Conservation (phyloP, 2,113 vertebrate genomes). For the Oryzias curvinotus region DNA sequence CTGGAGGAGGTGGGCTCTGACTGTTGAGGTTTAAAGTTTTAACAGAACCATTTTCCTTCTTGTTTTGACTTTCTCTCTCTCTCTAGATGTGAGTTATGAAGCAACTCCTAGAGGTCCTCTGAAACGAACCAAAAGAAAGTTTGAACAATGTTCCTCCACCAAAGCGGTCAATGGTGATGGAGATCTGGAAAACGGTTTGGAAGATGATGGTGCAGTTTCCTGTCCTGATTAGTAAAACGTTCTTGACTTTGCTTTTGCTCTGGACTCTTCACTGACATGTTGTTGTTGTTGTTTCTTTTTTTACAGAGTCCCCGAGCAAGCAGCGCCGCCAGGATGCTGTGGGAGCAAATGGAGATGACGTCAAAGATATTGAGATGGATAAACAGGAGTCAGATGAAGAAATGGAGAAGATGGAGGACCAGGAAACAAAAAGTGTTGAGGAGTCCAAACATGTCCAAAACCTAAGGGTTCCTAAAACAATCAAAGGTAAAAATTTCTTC, state of each 20-base stretch:
- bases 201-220: constrained; percentile 38
- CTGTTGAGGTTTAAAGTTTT: too few relatives aligned
- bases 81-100: constrained; percentile 22
- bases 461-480: neutral
- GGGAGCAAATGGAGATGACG: neutral
- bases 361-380: constrained; percentile 48
- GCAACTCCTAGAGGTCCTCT: constrained; percentile 47
- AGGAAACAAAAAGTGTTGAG: constrained; percentile 22
- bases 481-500: constrained; percentile 8
- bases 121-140: constrained; percentile 34
- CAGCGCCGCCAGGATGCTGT: constrained; percentile 22
- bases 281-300: neutral
- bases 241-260: neutral
- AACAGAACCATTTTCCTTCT: neutral
- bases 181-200: constrained; percentile 24
- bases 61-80: neutral
- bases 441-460: neutral
- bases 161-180: constrained; percentile 35
- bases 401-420: constrained; percentile 18
- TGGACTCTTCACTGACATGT: neutral
- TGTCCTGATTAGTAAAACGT: neutral
- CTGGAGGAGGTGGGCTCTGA: too few relatives aligned
- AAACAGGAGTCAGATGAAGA: constrained; percentile 27
- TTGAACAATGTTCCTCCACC: neutral
- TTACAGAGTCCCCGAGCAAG: constrained; percentile 49